Evolutionary conservation across 2,888 invertebrate genomes (phyloP).

Genomic region (Nomada ferruginata): DNA sequence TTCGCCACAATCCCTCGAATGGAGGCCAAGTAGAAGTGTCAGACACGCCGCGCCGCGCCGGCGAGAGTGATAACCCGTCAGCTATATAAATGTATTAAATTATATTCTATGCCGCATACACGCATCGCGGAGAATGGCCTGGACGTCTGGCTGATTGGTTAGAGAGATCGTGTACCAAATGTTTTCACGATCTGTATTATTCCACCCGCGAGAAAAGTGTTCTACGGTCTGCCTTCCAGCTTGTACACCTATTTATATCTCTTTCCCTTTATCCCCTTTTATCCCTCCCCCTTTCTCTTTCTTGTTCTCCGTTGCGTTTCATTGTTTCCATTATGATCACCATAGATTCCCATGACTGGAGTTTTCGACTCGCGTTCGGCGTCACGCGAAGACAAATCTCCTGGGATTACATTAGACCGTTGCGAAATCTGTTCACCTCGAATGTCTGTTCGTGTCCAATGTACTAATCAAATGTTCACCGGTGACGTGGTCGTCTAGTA

Average conservation of each 20-base stretch:
- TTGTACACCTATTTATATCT: not conserved
- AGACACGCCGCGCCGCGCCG: constrained; percentile 43
- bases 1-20: constrained; percentile 42
- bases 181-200: constrained; percentile 64
- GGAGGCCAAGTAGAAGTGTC: constrained; percentile 58
- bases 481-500: constrained; percentile 19
- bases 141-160: constrained; percentile 65
- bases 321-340: constrained; percentile 58
- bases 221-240: not conserved
- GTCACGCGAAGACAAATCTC: constrained; percentile 49
- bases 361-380: constrained; percentile 39
- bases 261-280: constrained; percentile 12
- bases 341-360: constrained; percentile 43
- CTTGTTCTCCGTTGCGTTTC: constrained; percentile 20
- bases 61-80: constrained; percentile 69
- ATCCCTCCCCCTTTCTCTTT: not conserved
- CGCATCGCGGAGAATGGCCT: constrained; percentile 56
- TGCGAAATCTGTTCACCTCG: constrained; percentile 37
- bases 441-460: not conserved
- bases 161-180: constrained; percentile 59
- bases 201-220: constrained; percentile 25
- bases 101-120: constrained; percentile 59
- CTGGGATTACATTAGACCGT: constrained; percentile 45
- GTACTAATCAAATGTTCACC: constrained; percentile 24
- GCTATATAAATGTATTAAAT: constrained; percentile 70